Percentiles rank a stretch among this genome's conserved stretches.
phyloP scores from a whole-genome alignment of 2,888 invertebrate genomes.

The Papilio gigon region DNA sequence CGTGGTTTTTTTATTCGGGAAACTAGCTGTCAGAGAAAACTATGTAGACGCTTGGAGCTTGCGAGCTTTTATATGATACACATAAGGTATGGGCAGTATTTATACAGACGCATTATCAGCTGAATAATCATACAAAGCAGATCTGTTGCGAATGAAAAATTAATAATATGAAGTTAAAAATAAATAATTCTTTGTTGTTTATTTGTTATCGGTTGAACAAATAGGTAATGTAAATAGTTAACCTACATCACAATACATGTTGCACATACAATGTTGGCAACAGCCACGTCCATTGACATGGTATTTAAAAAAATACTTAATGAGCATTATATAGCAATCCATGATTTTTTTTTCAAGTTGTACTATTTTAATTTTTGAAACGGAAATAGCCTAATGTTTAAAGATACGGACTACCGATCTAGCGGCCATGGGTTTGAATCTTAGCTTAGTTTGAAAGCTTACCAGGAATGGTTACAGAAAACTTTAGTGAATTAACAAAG shows the following conservation, averaged over 20 bases:
- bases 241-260: too few relatives aligned
- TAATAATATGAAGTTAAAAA: constrained; percentile 34
- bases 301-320: too few relatives aligned
- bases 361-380: too few relatives aligned
- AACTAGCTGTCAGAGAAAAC: neutral
- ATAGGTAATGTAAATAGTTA: neutral
- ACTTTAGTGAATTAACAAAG: too few relatives aligned
- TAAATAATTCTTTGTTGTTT: constrained; percentile 28
- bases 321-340: too few relatives aligned
- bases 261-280: neutral
- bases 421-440: too few relatives aligned
- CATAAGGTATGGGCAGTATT: constrained; percentile 13
- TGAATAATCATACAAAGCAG: constrained; percentile 22
- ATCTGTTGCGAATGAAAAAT: constrained; percentile 16
- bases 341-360: too few relatives aligned
- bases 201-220: constrained; percentile 16
- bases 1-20: neutral
- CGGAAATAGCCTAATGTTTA: too few relatives aligned
- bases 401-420: too few relatives aligned
- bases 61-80: neutral
- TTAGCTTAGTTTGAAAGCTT: too few relatives aligned
- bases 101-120: constrained; percentile 33
- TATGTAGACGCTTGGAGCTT: neutral
- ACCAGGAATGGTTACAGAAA: too few relatives aligned
- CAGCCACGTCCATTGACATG: neutral